Evolutionary conservation across 2,797 vertebrate genomes (phyloP), one percentile per base, ranked within the genome.

Genomic region (Garrulus glandarius): DNA sequence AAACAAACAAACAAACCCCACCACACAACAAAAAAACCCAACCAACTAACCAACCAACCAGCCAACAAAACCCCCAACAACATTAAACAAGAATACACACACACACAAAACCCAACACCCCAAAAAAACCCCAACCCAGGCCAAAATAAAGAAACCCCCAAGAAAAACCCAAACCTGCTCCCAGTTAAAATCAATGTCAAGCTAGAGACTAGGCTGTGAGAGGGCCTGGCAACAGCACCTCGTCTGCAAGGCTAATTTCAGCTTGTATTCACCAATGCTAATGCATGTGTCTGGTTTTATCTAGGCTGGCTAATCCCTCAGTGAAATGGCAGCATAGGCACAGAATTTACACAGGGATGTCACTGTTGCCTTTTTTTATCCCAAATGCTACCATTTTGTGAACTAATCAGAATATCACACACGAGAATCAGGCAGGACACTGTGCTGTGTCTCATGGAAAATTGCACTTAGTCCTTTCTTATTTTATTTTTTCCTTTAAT

Each of bases 361-460:
- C 67, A 61, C 19, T 23, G 10, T 44, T 71, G 49, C 4, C 13
- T 29, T 60, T 57, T 83, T 24, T 43, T 15, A 22, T 47, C 21
- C 65, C 53, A 59, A 68, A 68, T 44, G 15, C 15, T 55, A 16
- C 32, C 9, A 10, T 75, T 81, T 47, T 50, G 19, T 63, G 37
- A 93, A 27, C 30, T 67, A 20, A 53, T 39, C 36, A 74, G n/a
- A 15, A 22, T 36, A 23, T 18, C 56, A 41, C 13, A 46, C 43
- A 23, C 0, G 0, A 69, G 32, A 47, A 55, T 23, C 72, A 47
- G 2, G 1, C 7, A 11, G 72, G 44, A 69, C 11, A 24, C 10
- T 20, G n/a, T 61, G 43, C 60, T 64, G 8, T 47, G 19, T 44
- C 59, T 71, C 61, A 18, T 6, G 26, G 67, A 93, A 70, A 78